Percentiles rank a stretch among this genome's conserved stretches.
phyloP scores from a whole-genome alignment of 2,888 invertebrate genomes.

The Zygogramma bicolorata region DNA sequence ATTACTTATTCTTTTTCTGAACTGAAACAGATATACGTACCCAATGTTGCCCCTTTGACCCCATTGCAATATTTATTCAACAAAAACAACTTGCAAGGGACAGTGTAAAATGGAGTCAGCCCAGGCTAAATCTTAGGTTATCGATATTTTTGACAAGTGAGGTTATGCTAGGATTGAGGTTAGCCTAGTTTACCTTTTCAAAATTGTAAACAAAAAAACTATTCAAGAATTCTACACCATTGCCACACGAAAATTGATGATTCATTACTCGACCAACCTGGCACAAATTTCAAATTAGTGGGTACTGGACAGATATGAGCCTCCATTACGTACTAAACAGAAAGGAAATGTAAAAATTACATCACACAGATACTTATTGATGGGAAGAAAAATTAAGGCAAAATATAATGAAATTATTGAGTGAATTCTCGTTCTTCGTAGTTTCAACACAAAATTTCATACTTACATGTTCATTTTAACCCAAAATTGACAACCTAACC shows the following conservation, averaged over 20 bases:
- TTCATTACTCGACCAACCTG: slow-evolving; percentile 28
- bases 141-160: slow-evolving; percentile 65
- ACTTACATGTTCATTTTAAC: slow-evolving; percentile 60
- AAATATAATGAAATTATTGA: slow-evolving; percentile 17
- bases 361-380: slow-evolving; percentile 60
- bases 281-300: slow-evolving; percentile 20
- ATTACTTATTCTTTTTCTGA: not conserved
- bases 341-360: slow-evolving; percentile 61
- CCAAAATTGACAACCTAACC: slow-evolving; percentile 66
- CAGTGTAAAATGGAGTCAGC: slow-evolving; percentile 30
- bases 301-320: slow-evolving; percentile 55
- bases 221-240: slow-evolving; percentile 9
- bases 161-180: slow-evolving; percentile 67
- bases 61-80: slow-evolving; percentile 11
- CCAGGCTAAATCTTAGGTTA: slow-evolving; percentile 56
- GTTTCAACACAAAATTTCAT: slow-evolving; percentile 36
- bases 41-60: slow-evolving; percentile 22
- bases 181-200: slow-evolving; percentile 62
- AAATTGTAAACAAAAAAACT: slow-evolving; percentile 64
- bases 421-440: not conserved
- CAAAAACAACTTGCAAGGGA: slow-evolving; percentile 13
- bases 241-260: slow-evolving; percentile 20
- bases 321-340: slow-evolving; percentile 56
- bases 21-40: slow-evolving; percentile 26
- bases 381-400: too few relatives aligned